phyloP scores from a whole-genome alignment of 2,797 vertebrate species.

The Ctenopoma kingsleyae region DNA sequence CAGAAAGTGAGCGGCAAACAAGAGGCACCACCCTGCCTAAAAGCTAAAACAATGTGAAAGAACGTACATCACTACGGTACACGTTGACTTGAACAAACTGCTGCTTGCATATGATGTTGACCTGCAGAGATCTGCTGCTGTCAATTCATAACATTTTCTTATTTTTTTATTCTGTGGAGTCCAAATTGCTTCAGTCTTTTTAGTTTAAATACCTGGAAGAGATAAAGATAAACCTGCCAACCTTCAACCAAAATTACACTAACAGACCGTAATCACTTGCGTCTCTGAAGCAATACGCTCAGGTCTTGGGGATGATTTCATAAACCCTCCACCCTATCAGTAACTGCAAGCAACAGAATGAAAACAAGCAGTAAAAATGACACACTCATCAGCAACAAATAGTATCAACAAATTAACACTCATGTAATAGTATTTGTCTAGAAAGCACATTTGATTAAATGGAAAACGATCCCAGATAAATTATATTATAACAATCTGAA shows the following conservation, averaged over 20 bases:
- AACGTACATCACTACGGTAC: too few species aligned
- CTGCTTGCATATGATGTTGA: too few species aligned
- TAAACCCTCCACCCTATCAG: neutral
- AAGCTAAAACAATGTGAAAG: neutral
- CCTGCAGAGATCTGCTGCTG: too few species aligned
- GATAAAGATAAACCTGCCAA: neutral
- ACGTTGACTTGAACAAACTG: too few species aligned
- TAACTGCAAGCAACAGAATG: neutral
- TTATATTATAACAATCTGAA: constrained; percentile 16
- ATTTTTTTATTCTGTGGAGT: neutral
- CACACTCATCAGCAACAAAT: constrained; percentile 6
- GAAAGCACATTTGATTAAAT: constrained; percentile 31
- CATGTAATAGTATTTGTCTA: constrained; percentile 9
- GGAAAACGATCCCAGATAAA: constrained; percentile 16
- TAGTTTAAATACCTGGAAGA: neutral
- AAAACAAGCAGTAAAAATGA: neutral
- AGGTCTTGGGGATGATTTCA: neutral
- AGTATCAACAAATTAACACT: constrained; percentile 18
- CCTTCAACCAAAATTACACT: neutral
- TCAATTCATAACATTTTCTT: too few species aligned
- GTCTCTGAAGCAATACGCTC: neutral
- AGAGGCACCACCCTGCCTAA: neutral
- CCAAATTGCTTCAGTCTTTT: neutral
- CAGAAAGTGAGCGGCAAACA: neutral
- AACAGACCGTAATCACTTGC: neutral